Percentiles rank a stretch among this genome's conserved stretches.
These are phyloP conservation scores for Papilio glaucus DNA, from an alignment of 1,140 invertebrate species.

Conservation along the genomic window DNA sequence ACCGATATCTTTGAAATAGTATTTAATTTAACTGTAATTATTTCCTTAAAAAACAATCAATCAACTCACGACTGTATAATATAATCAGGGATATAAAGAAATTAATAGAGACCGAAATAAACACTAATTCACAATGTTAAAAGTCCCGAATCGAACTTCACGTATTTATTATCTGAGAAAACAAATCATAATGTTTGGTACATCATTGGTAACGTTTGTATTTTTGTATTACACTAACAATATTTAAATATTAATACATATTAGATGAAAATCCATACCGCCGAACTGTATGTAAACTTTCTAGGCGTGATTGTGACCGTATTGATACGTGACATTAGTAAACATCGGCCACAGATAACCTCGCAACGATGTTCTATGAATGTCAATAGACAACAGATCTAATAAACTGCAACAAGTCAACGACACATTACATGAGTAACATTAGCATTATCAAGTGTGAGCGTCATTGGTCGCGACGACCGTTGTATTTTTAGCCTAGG, in stretches of 20 bases:
- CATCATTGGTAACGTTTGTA: no score
- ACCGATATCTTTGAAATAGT: background rate
- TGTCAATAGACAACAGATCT: slow-evolving; percentile 62
- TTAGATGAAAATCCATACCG: background rate
- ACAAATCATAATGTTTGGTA: no score
- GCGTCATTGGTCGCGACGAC: slow-evolving; percentile 72
- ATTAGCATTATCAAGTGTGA: slow-evolving; percentile 78
- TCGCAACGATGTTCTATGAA: slow-evolving; percentile 57
- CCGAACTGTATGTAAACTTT: slow-evolving; percentile 13
- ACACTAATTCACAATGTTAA: no score
- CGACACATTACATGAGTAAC: slow-evolving; percentile 76
- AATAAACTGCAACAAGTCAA: slow-evolving; percentile 77
- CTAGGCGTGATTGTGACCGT: slow-evolving; percentile 22
- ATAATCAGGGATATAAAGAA: background rate
- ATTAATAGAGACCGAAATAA: background rate
- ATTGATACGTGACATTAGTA: slow-evolving; percentile 42
- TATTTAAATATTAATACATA: no score
- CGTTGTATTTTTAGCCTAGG: slow-evolving; percentile 80
- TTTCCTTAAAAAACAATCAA: background rate
- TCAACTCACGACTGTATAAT: background rate
- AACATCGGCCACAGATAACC: slow-evolving; percentile 65
- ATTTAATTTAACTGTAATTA: background rate
- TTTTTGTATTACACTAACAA: no score
- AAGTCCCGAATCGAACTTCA: no score
- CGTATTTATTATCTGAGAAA: no score